Base-by-base conservation (phyloP, 2,888 invertebrate species). In the Seladonia tumulorum region DNA sequence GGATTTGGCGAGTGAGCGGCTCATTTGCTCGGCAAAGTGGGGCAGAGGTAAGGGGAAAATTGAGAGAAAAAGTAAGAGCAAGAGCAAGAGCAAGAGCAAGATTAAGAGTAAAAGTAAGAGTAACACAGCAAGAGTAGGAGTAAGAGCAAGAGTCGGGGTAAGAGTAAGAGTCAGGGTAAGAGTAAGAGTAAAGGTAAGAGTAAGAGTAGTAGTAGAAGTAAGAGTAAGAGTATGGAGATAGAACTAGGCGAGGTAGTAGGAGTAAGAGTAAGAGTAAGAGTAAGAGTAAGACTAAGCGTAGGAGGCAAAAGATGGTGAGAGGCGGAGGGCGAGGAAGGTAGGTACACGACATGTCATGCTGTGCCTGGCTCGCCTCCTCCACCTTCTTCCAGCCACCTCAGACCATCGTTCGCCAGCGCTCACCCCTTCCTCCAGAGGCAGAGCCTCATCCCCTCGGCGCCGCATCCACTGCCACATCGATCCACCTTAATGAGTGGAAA, bases 401-500 rank as follows among this genome's bases (percentile, higher is more conserved):
- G 66, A 87, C 89, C 91, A 88, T 83, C 85, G 90, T 85, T 82
- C 84, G 70, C 86, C 82, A 79, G 72, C 79, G 73, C 76, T 77
- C 85, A 71, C 85, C 83, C 87, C 79, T 66, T 73, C 79, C 80
- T 72, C 66, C 81, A 49, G 80, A 85, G 82, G 74, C 85, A 82
- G 81, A 53, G n/a, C 82, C 86, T 85, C 90, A 84, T 81, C 84
- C 83, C 90, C 87, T 84, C 81, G 89, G 84, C 87, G 90, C 89
- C 91, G 93, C 94, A 93, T 93, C 93, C 91, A 93, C 94, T 91
- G 94, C 92, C 94, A 94, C 94, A 95, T 95, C 95, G 95, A 94
- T 95, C 95, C 94, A 93, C 94, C 94, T 95, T 95, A 95, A 95
- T 95, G 95, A 95, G 95, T 94, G 95, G 94, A 95, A 95, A 94